Percentiles rank a stretch among this genome's conserved stretches.
These are phyloP conservation scores for Serilophus lunatus DNA, from an alignment of 2,113 vertebrate genomes.

Conservation along the genomic window DNA sequence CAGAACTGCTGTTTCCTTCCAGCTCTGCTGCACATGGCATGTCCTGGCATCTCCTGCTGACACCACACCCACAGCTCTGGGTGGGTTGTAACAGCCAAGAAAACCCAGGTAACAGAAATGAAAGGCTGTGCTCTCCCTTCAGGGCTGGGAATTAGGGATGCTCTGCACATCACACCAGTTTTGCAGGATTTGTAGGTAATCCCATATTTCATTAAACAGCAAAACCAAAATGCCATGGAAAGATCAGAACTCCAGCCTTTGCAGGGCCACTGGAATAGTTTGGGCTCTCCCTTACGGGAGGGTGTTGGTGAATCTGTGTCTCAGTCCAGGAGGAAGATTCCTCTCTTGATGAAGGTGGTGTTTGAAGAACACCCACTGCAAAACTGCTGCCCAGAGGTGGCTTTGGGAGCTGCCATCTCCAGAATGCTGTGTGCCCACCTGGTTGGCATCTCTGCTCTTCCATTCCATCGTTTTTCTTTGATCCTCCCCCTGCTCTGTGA, in stretches of 20 bases:
- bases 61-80: accelerated
- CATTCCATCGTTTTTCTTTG: accelerated
- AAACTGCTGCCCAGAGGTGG: not conserved
- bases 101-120: not conserved
- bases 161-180: not conserved
- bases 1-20: not conserved
- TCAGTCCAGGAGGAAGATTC: accelerated
- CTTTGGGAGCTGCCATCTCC: not conserved
- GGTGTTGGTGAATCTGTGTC: not conserved
- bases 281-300: accelerated
- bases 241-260: not conserved
- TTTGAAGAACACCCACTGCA: not conserved
- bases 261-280: accelerated
- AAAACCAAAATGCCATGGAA: not conserved
- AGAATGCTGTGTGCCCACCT: accelerated
- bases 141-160: not conserved
- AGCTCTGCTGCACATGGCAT: not conserved
- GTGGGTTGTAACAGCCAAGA: not conserved
- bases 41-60: not conserved
- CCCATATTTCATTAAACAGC: not conserved
- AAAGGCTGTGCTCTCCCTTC: not conserved
- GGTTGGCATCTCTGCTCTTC: not conserved
- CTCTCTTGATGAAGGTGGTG: not conserved
- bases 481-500: not conserved
- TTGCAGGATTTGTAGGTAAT: not conserved